Evolutionary conservation across 64 coral and sea anemone species (phyloP).

Genomic region (Astreopora myriophthalma): DNA sequence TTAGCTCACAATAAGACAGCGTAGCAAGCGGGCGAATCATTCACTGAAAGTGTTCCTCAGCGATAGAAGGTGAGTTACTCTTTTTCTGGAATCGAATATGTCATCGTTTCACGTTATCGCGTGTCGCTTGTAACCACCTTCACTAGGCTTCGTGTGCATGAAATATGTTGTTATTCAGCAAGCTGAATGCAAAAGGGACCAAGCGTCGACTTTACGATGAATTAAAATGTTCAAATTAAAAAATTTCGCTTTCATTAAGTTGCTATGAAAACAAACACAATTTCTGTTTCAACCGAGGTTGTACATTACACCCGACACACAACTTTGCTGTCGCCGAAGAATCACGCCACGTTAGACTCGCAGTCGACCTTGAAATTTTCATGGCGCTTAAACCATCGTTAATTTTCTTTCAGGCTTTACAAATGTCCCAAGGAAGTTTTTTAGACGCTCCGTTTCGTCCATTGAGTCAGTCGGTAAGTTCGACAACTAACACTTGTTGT

Average conservation of each 20-base stretch:
- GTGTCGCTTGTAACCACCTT: no score
- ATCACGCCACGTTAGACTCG: background rate
- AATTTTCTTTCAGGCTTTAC: constrained; percentile 19
- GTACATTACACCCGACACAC: background rate
- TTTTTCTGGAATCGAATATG: background rate
- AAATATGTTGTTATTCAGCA: no score
- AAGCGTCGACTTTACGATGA: no score
- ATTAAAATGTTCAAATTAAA: background rate
- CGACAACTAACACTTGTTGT: background rate
- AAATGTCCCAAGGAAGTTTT: background rate
- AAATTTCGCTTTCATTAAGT: background rate
- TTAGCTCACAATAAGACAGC: background rate
- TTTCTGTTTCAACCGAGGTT: background rate
- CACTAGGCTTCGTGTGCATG: no score
- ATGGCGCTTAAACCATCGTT: background rate
- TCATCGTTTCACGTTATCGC: no score
- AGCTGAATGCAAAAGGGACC: no score
- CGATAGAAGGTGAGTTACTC: background rate
- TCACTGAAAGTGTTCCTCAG: background rate
- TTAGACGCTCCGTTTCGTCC: background rate
- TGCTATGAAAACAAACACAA: no score
- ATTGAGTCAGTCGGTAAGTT: background rate
- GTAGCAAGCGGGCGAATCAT: background rate
- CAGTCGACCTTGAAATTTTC: background rate
- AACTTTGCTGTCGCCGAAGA: background rate